Evolutionary conservation across 2,797 vertebrate genomes (phyloP), one percentile per base, ranked within the genome.

Genomic region (Tenualosa ilisha): DNA sequence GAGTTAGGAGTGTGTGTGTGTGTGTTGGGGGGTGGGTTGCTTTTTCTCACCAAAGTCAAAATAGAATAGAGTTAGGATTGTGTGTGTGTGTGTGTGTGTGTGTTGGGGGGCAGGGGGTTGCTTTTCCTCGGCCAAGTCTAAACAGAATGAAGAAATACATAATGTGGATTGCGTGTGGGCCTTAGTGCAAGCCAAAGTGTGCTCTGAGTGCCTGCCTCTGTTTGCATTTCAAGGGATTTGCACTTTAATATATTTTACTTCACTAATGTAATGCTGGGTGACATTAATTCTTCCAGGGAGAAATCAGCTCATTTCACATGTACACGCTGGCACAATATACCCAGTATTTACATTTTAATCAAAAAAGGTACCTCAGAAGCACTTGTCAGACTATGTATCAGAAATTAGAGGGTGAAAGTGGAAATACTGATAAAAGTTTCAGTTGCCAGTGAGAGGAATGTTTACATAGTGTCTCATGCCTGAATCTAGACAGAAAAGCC

Each of bases 151-250:
- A 79, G 22, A 79, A 46, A 79, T 79, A 22, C 24, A 82, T 51
- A 82, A 82, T 51, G 49, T 51, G 53, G 24, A 82, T 51, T 53
- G 51, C 46, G 37, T 82, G 81, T 82, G 49, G 81, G 81, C 24
- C 81, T 37, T n/a, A 54, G 72, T 37, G 17, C 72, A 46, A 79
- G 31, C 37, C 68, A 72, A 40, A 31, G 46, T 49, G 40, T 79
- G 37, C 15, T 61, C 20, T 15, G 65, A 72, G 65, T 72, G 65
- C 40, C 72, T 56, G 53, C 26, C 17, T 82, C 81, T 53, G 40
- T 79, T 79, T 22, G 72, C 40, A 79, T 79, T 43, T 79, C 72
- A 79, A 79, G 72, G 72, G 72, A 46, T 79, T 79, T 79, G 72
- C 40, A 79, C 72, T 46, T 75, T 79, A 46, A 79, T 79, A 79